Percentiles rank a stretch among this genome's conserved stretches.
Evolutionary conservation across 2,888 invertebrate species (phyloP).

Genomic region (Brachyopa scutellaris): DNA sequence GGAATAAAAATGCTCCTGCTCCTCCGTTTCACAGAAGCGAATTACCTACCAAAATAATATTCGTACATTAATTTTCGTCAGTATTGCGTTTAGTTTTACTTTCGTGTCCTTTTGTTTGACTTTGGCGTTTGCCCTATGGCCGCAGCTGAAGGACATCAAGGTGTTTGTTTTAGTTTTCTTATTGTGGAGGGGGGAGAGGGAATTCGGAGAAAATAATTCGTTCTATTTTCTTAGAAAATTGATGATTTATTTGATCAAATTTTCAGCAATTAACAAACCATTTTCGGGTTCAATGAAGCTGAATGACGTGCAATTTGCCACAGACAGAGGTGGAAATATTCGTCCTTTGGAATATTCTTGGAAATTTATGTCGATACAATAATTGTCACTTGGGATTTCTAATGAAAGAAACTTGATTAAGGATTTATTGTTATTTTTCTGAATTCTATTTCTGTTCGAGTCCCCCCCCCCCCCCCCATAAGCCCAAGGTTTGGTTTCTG

Average conservation of each 20-base stretch:
- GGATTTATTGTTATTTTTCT: too few species aligned
- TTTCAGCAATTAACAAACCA: conserved; percentile 25
- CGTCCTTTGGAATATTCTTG: too few species aligned
- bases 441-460: too few species aligned
- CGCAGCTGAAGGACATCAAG: conserved; percentile 18
- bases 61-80: conserved; percentile 56
- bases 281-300: conserved; percentile 26
- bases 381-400: too few species aligned
- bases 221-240: neutral
- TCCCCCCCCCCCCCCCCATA: too few species aligned
- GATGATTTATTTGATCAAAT: conserved; percentile 44
- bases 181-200: neutral
- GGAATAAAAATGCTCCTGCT: neutral
- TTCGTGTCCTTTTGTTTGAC: conserved; percentile 45
- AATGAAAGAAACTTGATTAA: too few species aligned
- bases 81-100: conserved; percentile 21
- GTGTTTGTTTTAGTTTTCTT: conserved; percentile 21
- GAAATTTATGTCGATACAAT: too few species aligned
- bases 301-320: conserved; percentile 20
- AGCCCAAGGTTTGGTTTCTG: too few species aligned
- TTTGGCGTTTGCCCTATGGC: conserved; percentile 15
- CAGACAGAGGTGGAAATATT: too few species aligned
- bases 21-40: conserved; percentile 16
- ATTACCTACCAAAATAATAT: too few species aligned
- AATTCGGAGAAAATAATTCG: neutral